Conservation (phyloP, 2,888 invertebrate genomes). For the Metopia argyrocephala region DNA sequence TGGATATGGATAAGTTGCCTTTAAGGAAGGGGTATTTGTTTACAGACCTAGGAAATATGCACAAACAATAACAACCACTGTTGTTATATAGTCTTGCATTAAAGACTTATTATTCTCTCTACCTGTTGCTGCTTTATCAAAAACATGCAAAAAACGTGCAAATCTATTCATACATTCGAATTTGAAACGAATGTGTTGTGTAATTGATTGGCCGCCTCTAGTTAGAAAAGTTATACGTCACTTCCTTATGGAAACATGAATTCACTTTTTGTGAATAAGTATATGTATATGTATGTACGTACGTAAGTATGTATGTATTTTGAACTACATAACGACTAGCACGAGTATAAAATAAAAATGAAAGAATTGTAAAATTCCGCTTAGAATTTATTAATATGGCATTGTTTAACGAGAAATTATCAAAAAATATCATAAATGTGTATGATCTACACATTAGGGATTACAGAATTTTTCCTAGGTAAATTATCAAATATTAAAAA, state of each 20-base stretch:
- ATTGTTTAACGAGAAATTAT: no score
- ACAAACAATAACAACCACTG: slow-evolving; percentile 6
- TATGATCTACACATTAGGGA: no score
- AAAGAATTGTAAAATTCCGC: no score
- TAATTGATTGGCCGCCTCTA: slow-evolving; percentile 51
- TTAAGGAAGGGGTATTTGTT: slow-evolving; percentile 63
- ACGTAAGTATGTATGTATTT: neutral
- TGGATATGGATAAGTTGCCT: slow-evolving; percentile 51
- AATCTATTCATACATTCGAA: slow-evolving; percentile 29
- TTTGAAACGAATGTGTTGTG: slow-evolving; percentile 54
- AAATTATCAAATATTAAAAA: no score
- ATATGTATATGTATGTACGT: neutral
- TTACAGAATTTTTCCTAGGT: no score
- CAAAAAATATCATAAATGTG: no score
- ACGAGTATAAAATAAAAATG: no score
- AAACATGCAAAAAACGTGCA: neutral
- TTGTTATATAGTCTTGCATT: slow-evolving; percentile 36
- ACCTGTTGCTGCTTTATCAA: slow-evolving; percentile 27
- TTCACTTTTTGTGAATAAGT: neutral
- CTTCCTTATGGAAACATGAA: slow-evolving; percentile 60
- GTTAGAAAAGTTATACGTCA: slow-evolving; percentile 36
- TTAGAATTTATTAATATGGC: no score
- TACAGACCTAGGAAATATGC: slow-evolving; percentile 62
- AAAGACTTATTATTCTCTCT: slow-evolving; percentile 21
- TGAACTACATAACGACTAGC: no score